Conservation (phyloP, 1,140 invertebrate genomes). For the Trichoplusia ni region DNA sequence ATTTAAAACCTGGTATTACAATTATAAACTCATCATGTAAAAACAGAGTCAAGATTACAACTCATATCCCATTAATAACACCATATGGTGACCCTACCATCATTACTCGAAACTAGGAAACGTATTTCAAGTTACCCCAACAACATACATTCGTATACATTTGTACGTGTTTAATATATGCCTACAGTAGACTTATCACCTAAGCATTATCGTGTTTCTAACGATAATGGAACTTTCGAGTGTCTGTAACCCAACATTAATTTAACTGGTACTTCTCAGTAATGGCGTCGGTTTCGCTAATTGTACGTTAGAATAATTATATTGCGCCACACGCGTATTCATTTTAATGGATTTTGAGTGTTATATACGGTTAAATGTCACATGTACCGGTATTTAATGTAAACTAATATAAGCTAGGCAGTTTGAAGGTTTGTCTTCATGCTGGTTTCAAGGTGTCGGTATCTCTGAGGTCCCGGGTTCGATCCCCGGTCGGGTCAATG, state of each 20-base stretch:
- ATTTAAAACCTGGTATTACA: too few species aligned
- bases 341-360: slow-evolving; percentile 72
- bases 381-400: slow-evolving; percentile 26
- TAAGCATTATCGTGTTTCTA: slow-evolving; percentile 59
- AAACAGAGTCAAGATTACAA: too few species aligned
- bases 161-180: slow-evolving; percentile 19
- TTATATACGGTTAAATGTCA: slow-evolving; percentile 25
- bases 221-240: slow-evolving; percentile 78
- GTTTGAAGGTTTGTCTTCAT: neutral
- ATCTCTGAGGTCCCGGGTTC: too few species aligned
- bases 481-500: too few species aligned
- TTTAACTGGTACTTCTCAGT: slow-evolving; percentile 74
- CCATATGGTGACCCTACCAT: neutral
- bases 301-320: slow-evolving; percentile 77
- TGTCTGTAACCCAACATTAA: slow-evolving; percentile 76
- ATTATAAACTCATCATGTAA: too few species aligned
- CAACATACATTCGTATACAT: slow-evolving; percentile 13
- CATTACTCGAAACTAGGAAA: slow-evolving; percentile 18
- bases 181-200: slow-evolving; percentile 45
- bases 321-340: slow-evolving; percentile 67
- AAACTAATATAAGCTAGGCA: slow-evolving; percentile 18
- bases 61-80: neutral
- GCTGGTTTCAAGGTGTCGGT: slow-evolving; percentile 9
- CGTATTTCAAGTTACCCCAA: slow-evolving; percentile 14
- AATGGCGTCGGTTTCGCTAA: slow-evolving; percentile 79